A percentile compares a stretch with the other conserved stretches of the same genome.
These are phyloP conservation scores for Chlorops oryzae DNA, from an alignment of 1,140 invertebrate species.

Conservation along the genomic window DNA sequence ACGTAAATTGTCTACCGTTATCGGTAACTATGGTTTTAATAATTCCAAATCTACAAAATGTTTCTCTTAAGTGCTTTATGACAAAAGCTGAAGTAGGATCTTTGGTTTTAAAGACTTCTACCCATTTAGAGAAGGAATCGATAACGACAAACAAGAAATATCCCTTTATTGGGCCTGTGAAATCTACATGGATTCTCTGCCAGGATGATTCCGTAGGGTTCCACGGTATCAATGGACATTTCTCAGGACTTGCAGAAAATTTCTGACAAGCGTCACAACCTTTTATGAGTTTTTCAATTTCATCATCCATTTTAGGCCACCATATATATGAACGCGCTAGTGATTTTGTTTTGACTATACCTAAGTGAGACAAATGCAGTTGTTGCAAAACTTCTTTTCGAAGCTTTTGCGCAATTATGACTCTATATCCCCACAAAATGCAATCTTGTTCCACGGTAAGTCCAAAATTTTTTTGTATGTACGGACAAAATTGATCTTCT, in stretches of 20 bases:
- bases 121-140: slow-evolving; percentile 7
- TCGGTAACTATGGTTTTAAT: slow-evolving; percentile 2
- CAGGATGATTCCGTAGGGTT: background rate
- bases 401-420: slow-evolving; percentile 1
- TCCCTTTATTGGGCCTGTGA: background rate
- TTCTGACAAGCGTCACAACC: background rate
- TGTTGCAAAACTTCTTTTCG: background rate
- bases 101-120: slow-evolving; percentile 7
- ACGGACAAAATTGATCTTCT: slow-evolving; percentile 12
- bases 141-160: background rate
- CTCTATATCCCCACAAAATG: slow-evolving; percentile 4
- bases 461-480: slow-evolving; percentile 9
- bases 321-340: slow-evolving; percentile 50
- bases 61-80: slow-evolving; percentile 10
- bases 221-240: slow-evolving; percentile 5
- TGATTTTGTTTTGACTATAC: slow-evolving; percentile 49
- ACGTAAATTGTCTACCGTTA: slow-evolving; percentile 6
- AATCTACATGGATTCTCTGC: slow-evolving; percentile 2
- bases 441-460: slow-evolving; percentile 21
- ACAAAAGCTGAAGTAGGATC: slow-evolving; percentile 7
- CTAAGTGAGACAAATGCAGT: slow-evolving; percentile 15
- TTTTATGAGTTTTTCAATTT: slow-evolving; percentile 38
- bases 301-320: slow-evolving; percentile 50
- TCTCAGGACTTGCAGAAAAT: background rate
- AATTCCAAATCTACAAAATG: slow-evolving; percentile 3